Evolutionary conservation across 2,113 vertebrate species (phyloP).

Genomic region (Stomatorhinus ivindoensis): DNA sequence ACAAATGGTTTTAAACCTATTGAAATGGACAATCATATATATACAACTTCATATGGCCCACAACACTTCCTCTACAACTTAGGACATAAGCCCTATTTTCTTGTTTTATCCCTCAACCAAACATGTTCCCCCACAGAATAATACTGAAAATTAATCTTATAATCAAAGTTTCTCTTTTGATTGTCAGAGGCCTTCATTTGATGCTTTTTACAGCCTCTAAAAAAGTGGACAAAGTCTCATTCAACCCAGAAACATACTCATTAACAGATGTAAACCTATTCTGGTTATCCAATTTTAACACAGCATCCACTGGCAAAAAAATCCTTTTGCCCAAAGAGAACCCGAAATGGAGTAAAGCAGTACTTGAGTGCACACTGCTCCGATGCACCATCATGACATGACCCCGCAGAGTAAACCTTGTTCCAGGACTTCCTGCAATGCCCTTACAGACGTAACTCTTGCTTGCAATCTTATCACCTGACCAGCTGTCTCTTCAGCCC

Average conservation of each 20-base stretch:
- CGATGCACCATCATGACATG: constrained; percentile 14
- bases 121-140: neutral
- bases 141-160: neutral
- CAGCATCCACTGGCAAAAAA: constrained; percentile 10
- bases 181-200: neutral
- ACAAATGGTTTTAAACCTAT: neutral
- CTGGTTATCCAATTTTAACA: constrained; percentile 6
- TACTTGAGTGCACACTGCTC: constrained; percentile 13
- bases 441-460: neutral
- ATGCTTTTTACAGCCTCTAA: neutral
- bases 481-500: neutral
- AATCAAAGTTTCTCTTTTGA: neutral
- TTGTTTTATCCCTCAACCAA: constrained; percentile 1
- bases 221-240: neutral
- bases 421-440: neutral
- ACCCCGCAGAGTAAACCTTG: too few species aligned
- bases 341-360: constrained; percentile 8
- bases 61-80: neutral
- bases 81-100: neutral
- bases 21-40: neutral
- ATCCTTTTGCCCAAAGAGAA: constrained; percentile 12
- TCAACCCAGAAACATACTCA: neutral
- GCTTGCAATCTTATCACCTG: neutral
- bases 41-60: neutral
- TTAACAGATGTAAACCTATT: neutral